Conservation (phyloP, 2,888 invertebrate species). For the Sipha maydis region DNA sequence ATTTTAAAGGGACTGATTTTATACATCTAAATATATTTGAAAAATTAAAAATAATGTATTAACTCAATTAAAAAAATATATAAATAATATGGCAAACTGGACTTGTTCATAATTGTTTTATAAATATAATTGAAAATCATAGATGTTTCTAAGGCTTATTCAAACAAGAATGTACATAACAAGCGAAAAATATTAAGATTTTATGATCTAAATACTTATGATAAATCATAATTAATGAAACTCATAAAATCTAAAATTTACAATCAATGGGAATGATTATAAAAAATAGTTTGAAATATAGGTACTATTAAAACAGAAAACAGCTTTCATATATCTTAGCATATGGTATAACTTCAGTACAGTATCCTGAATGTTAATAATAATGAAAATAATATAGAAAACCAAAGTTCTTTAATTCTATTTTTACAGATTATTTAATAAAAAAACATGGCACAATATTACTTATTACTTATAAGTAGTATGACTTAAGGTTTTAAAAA, state of each 20-base stretch:
- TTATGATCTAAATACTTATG: background rate
- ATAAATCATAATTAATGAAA: background rate
- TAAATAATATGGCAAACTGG: no score
- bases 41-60: no score
- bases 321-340: background rate
- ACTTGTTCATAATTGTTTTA: no score
- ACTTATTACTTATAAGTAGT: no score
- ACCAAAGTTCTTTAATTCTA: background rate
- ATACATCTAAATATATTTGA: no score
- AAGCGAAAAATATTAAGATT: background rate
- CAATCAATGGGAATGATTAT: background rate
- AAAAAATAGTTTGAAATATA: background rate
- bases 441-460: no score
- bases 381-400: background rate
- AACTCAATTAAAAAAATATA: no score
- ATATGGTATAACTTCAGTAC: background rate
- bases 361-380: background rate
- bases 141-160: background rate
- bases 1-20: no score
- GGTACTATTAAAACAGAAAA: background rate
- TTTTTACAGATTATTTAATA: no score
- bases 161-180: background rate
- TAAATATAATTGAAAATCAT: background rate
- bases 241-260: background rate
- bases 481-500: no score